Evolutionary conservation across 2,888 invertebrate genomes (phyloP).

Genomic region (Philereme vetulata): DNA sequence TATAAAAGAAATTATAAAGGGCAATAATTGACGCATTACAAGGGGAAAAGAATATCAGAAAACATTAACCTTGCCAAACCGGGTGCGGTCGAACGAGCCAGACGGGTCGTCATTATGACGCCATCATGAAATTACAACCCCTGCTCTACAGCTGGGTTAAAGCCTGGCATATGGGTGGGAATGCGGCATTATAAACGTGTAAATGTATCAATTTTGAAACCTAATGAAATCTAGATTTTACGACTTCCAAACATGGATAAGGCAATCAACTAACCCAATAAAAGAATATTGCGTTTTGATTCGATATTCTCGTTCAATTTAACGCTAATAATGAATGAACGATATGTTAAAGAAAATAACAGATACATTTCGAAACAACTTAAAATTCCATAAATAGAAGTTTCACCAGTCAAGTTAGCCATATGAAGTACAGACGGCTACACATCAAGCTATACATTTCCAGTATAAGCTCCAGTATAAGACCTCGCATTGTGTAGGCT

Average conservation of each 20-base stretch:
- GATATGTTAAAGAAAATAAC: not conserved
- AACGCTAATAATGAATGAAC: too few species aligned
- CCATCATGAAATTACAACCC: slow-evolving; percentile 43
- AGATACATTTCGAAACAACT: slow-evolving; percentile 12
- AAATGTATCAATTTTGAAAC: slow-evolving; percentile 13
- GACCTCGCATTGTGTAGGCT: too few species aligned
- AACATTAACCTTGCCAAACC: slow-evolving; percentile 43
- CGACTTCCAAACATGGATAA: slow-evolving; percentile 9
- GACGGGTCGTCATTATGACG: slow-evolving; percentile 46
- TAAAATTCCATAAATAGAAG: slow-evolving; percentile 19
- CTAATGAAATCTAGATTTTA: slow-evolving; percentile 11
- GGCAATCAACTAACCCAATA: slow-evolving; percentile 5
- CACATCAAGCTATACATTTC: too few species aligned
- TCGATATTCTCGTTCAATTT: slow-evolving; percentile 3
- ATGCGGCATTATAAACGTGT: slow-evolving; percentile 7
- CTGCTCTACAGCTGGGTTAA: slow-evolving; percentile 18
- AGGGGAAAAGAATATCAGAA: slow-evolving; percentile 16
- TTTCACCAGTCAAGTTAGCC: slow-evolving; percentile 19
- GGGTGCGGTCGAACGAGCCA: slow-evolving; percentile 49
- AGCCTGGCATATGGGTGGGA: slow-evolving; percentile 5
- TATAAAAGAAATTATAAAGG: not conserved
- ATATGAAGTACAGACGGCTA: slow-evolving; percentile 29
- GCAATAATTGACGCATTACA: slow-evolving; percentile 19
- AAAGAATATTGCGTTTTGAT: slow-evolving; percentile 1
- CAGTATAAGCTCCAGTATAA: too few species aligned